Percentiles rank a stretch among this genome's conserved stretches.
phyloP scores from a whole-genome alignment of 2,888 invertebrate species.

The Cataglyphis livida region DNA sequence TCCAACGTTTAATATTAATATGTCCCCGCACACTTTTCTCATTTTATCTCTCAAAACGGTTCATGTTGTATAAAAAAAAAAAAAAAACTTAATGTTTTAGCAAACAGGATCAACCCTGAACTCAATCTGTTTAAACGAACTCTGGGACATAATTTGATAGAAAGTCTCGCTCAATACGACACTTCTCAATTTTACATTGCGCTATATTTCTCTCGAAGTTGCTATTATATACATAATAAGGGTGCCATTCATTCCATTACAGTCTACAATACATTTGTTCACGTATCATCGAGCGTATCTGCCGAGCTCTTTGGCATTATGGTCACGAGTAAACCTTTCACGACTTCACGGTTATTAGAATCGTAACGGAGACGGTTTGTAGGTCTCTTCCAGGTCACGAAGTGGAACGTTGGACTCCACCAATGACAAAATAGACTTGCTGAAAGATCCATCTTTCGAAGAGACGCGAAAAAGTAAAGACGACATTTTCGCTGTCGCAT shows the following conservation, averaged over 20 bases:
- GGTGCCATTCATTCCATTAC: neutral
- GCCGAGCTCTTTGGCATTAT: conserved; percentile 71
- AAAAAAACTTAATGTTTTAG: neutral
- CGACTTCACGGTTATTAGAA: conserved; percentile 77
- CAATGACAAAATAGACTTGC: conserved; percentile 24
- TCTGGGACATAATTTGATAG: neutral
- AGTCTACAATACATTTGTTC: conserved; percentile 28
- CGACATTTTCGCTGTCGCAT: neutral
- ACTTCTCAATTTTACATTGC: conserved; percentile 2
- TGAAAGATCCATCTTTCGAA: neutral
- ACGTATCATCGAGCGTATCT: conserved; percentile 42
- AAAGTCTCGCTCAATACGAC: neutral
- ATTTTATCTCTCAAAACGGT: neutral
- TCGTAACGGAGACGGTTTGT: conserved; percentile 67
- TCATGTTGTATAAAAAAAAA: neutral
- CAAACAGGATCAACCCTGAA: neutral
- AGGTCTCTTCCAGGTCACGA: conserved; percentile 56
- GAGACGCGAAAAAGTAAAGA: neutral
- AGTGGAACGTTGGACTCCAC: conserved; percentile 10
- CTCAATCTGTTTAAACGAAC: neutral
- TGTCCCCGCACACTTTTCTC: neutral
- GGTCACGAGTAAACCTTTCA: conserved; percentile 79
- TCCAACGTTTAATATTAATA: conserved; percentile 1
- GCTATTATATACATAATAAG: neutral
- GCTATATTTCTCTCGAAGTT: neutral